These are phyloP conservation scores for Sylvia atricapilla DNA, from an alignment of 2,113 vertebrate species.

Conservation along the genomic window DNA sequence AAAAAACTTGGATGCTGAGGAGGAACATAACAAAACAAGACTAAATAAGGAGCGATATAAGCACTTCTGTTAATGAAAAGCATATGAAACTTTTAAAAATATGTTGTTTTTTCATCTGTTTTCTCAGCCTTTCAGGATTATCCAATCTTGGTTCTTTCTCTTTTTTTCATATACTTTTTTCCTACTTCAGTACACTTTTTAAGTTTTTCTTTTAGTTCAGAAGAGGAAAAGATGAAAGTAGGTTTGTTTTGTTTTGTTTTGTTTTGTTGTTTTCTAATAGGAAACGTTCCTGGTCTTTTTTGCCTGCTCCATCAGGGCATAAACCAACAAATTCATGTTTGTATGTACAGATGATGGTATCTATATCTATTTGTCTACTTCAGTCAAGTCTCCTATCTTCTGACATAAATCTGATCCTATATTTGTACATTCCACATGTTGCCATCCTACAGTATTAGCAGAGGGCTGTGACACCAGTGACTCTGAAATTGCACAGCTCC, in stretches of 20 bases:
- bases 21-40: not conserved
- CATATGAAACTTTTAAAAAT: not conserved
- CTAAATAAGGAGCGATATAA: not conserved
- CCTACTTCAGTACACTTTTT: not conserved
- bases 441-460: conserved; percentile 38
- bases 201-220: not conserved
- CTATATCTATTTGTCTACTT: not conserved
- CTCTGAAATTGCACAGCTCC: conserved; percentile 22
- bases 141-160: not conserved
- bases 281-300: not conserved
- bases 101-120: not conserved
- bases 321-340: not conserved
- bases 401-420: not conserved
- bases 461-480: conserved; percentile 17
- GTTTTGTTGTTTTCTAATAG: not conserved
- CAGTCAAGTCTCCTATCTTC: not conserved
- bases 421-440: conserved; percentile 34
- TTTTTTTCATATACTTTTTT: not conserved
- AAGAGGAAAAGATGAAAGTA: not conserved
- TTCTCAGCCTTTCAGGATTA: not conserved
- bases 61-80: not conserved
- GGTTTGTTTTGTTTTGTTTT: not conserved
- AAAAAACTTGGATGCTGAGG: not conserved
- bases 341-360: not conserved
- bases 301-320: not conserved